Evolutionary conservation across 1,140 invertebrate species (phyloP).

Genomic region (Myzus persicae): DNA sequence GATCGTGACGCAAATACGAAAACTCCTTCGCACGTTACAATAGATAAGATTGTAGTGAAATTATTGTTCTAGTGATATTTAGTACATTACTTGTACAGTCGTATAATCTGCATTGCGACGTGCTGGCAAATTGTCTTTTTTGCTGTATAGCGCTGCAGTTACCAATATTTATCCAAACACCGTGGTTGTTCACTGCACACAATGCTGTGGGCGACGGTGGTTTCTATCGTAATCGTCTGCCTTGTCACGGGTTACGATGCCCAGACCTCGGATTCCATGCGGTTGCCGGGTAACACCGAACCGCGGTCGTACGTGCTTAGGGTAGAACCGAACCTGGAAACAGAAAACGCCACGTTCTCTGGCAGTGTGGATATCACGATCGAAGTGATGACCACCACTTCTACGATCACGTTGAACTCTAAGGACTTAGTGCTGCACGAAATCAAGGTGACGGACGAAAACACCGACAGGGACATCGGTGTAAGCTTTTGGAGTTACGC

Average conservation of each 20-base stretch:
- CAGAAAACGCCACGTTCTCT: constrained; percentile 61
- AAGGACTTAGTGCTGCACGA: not conserved
- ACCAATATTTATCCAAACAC: not conserved
- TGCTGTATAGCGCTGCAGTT: not conserved
- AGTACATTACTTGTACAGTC: not conserved
- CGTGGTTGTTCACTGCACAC: not conserved
- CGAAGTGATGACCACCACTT: not conserved
- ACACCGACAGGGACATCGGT: not conserved
- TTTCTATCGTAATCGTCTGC: not conserved
- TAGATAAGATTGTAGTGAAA: not conserved
- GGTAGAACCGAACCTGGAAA: constrained; percentile 65
- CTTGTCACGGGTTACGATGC: not conserved
- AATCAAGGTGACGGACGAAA: not conserved
- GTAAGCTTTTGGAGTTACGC: not conserved
- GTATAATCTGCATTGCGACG: not conserved
- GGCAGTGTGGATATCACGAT: not conserved
- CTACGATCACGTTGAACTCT: not conserved
- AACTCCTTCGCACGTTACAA: not conserved
- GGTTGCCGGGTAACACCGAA: constrained; percentile 72
- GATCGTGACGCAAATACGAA: not conserved
- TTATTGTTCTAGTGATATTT: not conserved
- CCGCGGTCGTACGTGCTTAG: constrained; percentile 75
- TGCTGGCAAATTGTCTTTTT: not conserved
- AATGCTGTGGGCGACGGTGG: not conserved
- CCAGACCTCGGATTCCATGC: constrained; percentile 53